A percentile compares a stretch with the other conserved stretches of the same genome.
Evolutionary conservation across 2,113 vertebrate species (phyloP).

Genomic region (Peucedramus taeniatus): DNA sequence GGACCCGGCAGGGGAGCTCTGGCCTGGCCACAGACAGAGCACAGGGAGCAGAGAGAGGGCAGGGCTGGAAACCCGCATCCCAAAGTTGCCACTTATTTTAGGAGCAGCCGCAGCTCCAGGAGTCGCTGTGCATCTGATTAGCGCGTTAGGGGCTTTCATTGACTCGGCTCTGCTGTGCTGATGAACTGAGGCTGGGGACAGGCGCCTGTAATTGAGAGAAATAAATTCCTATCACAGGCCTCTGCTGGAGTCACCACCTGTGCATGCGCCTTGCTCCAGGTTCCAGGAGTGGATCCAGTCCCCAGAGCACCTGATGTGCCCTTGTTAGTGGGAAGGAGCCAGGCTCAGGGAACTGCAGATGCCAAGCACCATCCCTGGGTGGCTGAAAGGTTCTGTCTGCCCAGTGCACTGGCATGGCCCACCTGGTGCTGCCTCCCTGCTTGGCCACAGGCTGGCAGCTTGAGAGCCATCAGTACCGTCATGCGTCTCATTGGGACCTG

Average conservation of each 20-base stretch:
- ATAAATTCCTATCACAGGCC: slow-evolving; percentile 89
- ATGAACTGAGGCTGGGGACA: slow-evolving; percentile 91
- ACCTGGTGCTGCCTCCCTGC: background rate
- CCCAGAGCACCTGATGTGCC: background rate
- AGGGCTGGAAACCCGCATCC: background rate
- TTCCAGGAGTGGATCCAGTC: background rate
- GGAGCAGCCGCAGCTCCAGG: slow-evolving; percentile 58
- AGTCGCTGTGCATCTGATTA: slow-evolving; percentile 82
- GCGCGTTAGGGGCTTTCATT: slow-evolving; percentile 87
- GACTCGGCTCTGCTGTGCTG: slow-evolving; percentile 82
- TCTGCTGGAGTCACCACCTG: slow-evolving; percentile 25
- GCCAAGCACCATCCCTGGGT: fast-evolving
- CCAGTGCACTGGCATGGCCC: background rate
- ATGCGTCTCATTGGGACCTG: fast-evolving
- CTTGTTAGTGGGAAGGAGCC: background rate
- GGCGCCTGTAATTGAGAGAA: slow-evolving; percentile 88
- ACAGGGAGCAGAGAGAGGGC: background rate
- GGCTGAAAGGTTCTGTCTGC: background rate
- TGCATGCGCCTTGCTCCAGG: background rate
- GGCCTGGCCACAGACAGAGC: background rate
- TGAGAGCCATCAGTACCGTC: background rate
- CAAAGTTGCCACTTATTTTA: background rate
- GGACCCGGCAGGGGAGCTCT: fast-evolving
- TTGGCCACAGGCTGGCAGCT: background rate
- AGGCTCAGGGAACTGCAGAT: fast-evolving